Percentiles rank a stretch among this genome's conserved stretches.
Conservation (phyloP, 2,797 vertebrate genomes). For the Emydoidea blandingii region DNA sequence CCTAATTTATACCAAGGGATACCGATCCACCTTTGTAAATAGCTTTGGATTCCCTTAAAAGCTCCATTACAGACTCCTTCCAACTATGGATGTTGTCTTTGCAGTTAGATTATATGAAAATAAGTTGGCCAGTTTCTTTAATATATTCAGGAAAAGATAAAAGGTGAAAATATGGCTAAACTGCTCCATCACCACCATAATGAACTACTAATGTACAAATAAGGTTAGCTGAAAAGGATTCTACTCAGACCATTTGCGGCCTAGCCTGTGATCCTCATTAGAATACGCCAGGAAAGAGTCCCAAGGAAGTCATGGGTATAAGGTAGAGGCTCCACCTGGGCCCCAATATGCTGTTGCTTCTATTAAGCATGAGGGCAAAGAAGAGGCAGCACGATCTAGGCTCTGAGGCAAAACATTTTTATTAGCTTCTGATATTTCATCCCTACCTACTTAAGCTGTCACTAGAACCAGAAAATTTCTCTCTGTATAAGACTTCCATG, state of each 20-base stretch:
- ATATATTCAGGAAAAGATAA: not conserved
- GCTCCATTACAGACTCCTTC: not conserved
- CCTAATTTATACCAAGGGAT: not conserved
- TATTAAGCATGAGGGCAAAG: not conserved
- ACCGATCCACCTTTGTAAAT: not conserved
- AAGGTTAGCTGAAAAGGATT: not conserved
- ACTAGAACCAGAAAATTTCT: constrained; percentile 43
- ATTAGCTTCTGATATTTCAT: constrained; percentile 63
- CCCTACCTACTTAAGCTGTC: constrained; percentile 51
- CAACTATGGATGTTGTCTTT: not conserved
- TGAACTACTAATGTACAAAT: not conserved
- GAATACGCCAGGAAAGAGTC: not conserved
- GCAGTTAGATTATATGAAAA: not conserved
- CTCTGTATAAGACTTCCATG: constrained; percentile 47
- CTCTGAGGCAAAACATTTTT: constrained; percentile 61
- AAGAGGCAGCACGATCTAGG: not conserved
- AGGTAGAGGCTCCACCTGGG: not conserved
- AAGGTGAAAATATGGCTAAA: not conserved
- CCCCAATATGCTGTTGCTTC: not conserved
- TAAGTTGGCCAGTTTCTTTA: not conserved
- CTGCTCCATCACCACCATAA: not conserved
- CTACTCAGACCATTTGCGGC: not conserved
- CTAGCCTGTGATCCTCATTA: not conserved
- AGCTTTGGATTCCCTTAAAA: not conserved
- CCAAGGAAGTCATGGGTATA: not conserved